These are phyloP conservation scores for Eptatretus burgeri DNA, from an alignment of 2,113 vertebrate genomes.

Conservation along the genomic window DNA sequence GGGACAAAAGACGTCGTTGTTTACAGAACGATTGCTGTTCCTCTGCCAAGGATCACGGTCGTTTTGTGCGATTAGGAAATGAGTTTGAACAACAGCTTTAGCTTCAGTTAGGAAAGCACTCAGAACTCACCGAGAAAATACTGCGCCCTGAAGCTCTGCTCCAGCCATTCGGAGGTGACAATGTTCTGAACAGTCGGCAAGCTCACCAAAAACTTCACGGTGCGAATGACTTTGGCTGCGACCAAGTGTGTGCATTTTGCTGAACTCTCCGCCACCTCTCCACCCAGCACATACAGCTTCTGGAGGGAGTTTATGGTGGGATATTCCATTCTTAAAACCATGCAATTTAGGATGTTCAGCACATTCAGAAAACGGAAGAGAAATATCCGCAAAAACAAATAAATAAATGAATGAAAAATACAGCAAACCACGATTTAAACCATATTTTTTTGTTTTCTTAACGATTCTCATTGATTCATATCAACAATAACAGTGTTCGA, in stretches of 20 bases:
- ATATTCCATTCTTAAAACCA: no score
- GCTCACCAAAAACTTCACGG: slow-evolving; percentile 80
- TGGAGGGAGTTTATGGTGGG: slow-evolving; percentile 12
- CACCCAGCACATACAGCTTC: slow-evolving; percentile 64
- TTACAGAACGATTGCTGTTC: background rate
- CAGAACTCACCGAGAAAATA: slow-evolving; percentile 37
- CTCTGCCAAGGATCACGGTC: no score
- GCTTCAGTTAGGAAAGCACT: no score
- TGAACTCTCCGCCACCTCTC: slow-evolving; percentile 44
- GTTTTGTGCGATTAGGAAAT: no score
- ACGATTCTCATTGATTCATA: no score
- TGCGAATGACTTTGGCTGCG: slow-evolving; percentile 64
- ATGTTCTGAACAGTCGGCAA: slow-evolving; percentile 69
- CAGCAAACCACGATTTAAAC: no score
- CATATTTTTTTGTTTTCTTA: no score
- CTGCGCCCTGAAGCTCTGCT: slow-evolving; percentile 69
- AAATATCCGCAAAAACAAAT: background rate
- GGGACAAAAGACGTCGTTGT: background rate
- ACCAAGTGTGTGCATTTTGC: slow-evolving; percentile 67
- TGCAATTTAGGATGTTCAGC: no score
- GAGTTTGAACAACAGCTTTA: no score
- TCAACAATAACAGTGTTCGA: no score
- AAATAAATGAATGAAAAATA: no score
- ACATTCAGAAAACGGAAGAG: background rate
- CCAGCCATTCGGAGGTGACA: slow-evolving; percentile 66